A percentile compares a stretch with the other conserved stretches of the same genome.
These are phyloP conservation scores for Crematogaster levior DNA, from an alignment of 2,888 invertebrate species.

Conservation along the genomic window DNA sequence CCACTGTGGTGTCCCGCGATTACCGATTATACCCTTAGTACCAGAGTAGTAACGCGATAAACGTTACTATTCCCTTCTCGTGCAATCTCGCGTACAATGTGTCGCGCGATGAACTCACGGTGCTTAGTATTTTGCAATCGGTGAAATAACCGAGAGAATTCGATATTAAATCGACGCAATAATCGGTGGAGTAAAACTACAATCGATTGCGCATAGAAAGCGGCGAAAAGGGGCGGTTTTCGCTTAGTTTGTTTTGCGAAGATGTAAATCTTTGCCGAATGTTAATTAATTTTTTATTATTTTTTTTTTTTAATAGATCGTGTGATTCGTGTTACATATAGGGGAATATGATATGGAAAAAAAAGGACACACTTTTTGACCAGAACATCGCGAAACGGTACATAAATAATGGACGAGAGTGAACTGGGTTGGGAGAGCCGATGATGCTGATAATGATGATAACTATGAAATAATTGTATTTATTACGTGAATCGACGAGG, in stretches of 20 bases:
- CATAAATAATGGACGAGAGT: background rate
- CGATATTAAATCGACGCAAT: constrained; percentile 39
- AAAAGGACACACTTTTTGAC: constrained; percentile 13
- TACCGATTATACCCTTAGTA: constrained; percentile 39
- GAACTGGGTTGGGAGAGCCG: constrained; percentile 24
- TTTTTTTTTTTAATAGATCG: constrained; percentile 37
- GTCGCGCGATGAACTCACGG: constrained; percentile 44
- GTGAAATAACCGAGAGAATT: background rate
- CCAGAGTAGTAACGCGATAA: background rate
- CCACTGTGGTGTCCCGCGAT: constrained; percentile 13
- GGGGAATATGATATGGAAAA: background rate
- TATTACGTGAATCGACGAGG: constrained; percentile 61
- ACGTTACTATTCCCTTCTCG: constrained; percentile 32
- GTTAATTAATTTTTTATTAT: constrained; percentile 42
- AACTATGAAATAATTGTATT: constrained; percentile 69
- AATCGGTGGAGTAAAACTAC: constrained; percentile 14
- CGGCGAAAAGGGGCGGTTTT: background rate
- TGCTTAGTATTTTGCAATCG: constrained; percentile 48
- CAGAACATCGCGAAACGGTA: constrained; percentile 26
- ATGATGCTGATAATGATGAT: constrained; percentile 33
- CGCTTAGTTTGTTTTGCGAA: constrained; percentile 39
- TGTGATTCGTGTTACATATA: constrained; percentile 41
- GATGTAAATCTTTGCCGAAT: background rate
- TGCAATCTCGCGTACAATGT: constrained; percentile 41
- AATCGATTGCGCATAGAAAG: constrained; percentile 29